phyloP scores from a whole-genome alignment of 2,113 vertebrate species.

The Poicephalus gulielmi region DNA sequence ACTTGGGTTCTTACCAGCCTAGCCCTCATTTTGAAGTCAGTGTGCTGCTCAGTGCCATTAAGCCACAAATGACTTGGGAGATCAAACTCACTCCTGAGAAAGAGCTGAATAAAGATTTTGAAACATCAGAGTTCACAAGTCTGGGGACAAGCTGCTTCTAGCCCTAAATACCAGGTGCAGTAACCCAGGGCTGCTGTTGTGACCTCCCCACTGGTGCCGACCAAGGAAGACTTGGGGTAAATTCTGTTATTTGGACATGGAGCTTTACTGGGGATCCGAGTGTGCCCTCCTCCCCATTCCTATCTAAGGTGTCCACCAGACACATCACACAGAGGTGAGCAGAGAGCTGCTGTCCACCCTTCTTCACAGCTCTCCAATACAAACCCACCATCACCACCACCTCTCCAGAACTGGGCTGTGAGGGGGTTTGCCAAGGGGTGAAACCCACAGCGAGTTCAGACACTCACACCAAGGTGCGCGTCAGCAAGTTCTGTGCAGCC shows the following conservation, averaged over 20 bases:
- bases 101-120: constrained; percentile 9
- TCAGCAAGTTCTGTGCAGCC: background rate
- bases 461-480: too few species aligned
- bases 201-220: background rate
- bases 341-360: background rate
- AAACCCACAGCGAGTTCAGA: background rate
- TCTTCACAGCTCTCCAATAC: background rate
- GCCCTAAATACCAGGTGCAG: background rate
- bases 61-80: background rate
- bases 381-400: background rate
- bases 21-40: background rate
- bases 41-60: background rate
- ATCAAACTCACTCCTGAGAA: background rate
- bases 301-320: background rate
- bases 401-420: background rate
- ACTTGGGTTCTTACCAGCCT: background rate
- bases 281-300: background rate
- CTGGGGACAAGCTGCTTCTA: background rate
- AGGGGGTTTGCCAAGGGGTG: background rate
- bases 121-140: background rate
- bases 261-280: background rate
- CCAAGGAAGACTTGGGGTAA: background rate
- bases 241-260: background rate
- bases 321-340: accelerated
- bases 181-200: background rate